phyloP scores from a whole-genome alignment of 30 jellyfish, hydroid and myxozoan species.

The Aurelia sp. region DNA sequence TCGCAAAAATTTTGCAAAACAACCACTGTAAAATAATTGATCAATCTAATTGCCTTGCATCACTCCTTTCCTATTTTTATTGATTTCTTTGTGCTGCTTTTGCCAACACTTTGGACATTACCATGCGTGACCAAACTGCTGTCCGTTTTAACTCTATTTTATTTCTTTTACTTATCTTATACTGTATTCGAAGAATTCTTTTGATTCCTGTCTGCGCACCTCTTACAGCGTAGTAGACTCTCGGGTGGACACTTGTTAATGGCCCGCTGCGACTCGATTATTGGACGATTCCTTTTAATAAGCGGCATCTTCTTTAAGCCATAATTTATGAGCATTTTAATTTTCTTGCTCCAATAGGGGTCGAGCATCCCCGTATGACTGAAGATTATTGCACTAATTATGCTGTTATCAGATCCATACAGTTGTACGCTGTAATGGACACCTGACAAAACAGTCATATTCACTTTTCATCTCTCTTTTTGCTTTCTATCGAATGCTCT shows the following conservation, averaged over 20 bases:
- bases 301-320: conserved; percentile 17
- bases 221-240: too few relatives aligned
- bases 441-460: neutral
- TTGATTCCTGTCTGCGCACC: too few relatives aligned
- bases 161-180: too few relatives aligned
- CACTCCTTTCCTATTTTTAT: too few relatives aligned
- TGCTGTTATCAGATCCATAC: conserved; percentile 13
- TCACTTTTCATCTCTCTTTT: neutral
- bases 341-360: conserved; percentile 23
- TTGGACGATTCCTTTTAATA: neutral
- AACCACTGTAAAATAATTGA: too few relatives aligned
- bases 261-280: conserved; percentile 21
- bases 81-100: too few relatives aligned
- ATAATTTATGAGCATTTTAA: conserved; percentile 33
- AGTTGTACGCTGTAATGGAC: neutral
- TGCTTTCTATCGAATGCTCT: neutral
- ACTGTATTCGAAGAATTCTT: too few relatives aligned
- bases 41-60: too few relatives aligned
- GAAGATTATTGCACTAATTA: conserved; percentile 20
- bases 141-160: too few relatives aligned
- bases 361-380: conserved; percentile 22
- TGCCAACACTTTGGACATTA: too few relatives aligned
- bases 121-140: too few relatives aligned
- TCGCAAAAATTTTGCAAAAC: too few relatives aligned
- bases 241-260: neutral